Evolutionary conservation across 1,140 invertebrate species (phyloP), one percentile per base, ranked within the genome.

Genomic region (Caenorhabditis latens): DNA sequence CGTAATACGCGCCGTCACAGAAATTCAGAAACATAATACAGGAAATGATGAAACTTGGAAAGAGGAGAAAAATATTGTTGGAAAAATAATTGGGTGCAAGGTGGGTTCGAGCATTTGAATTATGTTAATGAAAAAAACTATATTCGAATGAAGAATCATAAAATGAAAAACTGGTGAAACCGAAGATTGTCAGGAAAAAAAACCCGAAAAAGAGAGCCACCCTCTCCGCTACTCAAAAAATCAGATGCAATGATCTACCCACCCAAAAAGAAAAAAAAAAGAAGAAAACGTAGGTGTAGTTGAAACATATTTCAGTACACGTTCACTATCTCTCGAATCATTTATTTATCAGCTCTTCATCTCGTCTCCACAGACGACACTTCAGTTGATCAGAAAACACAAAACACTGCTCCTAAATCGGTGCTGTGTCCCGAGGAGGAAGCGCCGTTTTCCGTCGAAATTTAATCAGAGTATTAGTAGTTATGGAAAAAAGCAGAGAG

Each of bases 211-310:
- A 32, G 7, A 4, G n/a, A 58, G n/a, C 16, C 14, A 58, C n/a
- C 2, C n/a, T 58, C n/a, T 19, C 16, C 14, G 8, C 57, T n/a
- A 19, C 19, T 63, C 14, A 40, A 53, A 79, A 79, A 79, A 4
- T 79, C 71, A 19, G 43, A 79, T 50, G 65, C 6, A 71, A 14
- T 79, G 71, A 79, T 79, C 42, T 71, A 71, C 61, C 61, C 19
- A 50, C 40, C n/a, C 4, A 79, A 79, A 32, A 40, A 32, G 8
- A 1, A 32, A 79, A 79, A 32, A 40, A 32, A n/a, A 1, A 32
- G 11, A 24, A 5, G 2, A 32, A 21, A 19, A 50, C 46, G 71
- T 79, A 71, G 71, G 71, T 46, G 71, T 63, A 63, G n/a, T 6
- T 8, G 71, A 53, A 11, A 53, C 9, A 9, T 65, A 32, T 43